Conservation (phyloP, 92 coral and sea anemone genomes). For the Palythoa caribaeorum region DNA sequence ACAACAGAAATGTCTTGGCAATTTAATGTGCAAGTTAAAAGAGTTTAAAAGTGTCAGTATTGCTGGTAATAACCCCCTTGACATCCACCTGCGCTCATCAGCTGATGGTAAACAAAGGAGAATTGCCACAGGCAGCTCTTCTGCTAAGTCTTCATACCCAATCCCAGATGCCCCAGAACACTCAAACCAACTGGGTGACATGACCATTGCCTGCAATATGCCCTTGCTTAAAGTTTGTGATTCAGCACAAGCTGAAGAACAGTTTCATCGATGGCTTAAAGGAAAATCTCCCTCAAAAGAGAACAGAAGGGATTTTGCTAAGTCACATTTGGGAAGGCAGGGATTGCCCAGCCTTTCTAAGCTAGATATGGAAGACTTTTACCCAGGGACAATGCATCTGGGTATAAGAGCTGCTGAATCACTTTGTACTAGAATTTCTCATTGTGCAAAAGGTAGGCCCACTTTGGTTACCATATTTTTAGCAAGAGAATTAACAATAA, state of each 20-base stretch:
- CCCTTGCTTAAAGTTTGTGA: slow-evolving; percentile 37
- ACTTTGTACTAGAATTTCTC: slow-evolving; percentile 32
- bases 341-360: slow-evolving; percentile 38
- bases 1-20: slow-evolving; percentile 36
- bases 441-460: slow-evolving; percentile 48
- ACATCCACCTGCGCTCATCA: slow-evolving; percentile 49
- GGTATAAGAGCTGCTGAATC: slow-evolving; percentile 58
- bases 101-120: slow-evolving; percentile 62
- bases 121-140: slow-evolving; percentile 54
- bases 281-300: neutral
- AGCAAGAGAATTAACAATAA: neutral
- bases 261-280: slow-evolving; percentile 49
- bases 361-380: slow-evolving; percentile 39
- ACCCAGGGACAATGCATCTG: slow-evolving; percentile 46
- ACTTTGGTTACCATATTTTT: no score
- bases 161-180: slow-evolving; percentile 70
- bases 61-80: slow-evolving; percentile 22
- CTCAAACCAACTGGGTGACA: slow-evolving; percentile 62
- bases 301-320: slow-evolving; percentile 58
- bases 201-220: slow-evolving; percentile 33
- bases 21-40: slow-evolving; percentile 30
- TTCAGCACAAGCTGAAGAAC: slow-evolving; percentile 11
- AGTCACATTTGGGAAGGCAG: slow-evolving; percentile 48
- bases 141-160: slow-evolving; percentile 58
- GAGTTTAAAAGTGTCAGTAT: slow-evolving; percentile 28